phyloP scores from a whole-genome alignment of 2,797 vertebrate species.

The Mormyrops attenuatus region DNA sequence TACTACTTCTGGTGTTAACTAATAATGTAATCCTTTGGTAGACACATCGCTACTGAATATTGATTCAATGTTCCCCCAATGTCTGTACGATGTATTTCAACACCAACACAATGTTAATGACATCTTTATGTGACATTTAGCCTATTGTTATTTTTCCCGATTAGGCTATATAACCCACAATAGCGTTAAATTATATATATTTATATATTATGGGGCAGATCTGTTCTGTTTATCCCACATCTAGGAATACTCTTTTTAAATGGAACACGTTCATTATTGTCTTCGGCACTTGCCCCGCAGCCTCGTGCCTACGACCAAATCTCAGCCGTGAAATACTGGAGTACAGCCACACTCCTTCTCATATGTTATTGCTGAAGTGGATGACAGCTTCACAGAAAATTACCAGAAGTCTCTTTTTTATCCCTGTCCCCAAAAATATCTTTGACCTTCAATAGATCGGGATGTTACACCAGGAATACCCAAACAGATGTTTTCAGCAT shows the following conservation, averaged over 20 bases:
- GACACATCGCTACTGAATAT: neutral
- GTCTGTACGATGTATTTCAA: neutral
- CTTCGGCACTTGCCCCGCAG: too few relatives aligned
- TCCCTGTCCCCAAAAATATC: neutral
- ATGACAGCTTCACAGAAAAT: neutral
- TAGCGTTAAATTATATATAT: too few relatives aligned
- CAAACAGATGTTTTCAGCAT: neutral
- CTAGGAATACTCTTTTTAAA: too few relatives aligned
- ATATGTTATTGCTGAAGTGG: too few relatives aligned
- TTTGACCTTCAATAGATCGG: neutral
- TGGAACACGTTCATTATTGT: too few relatives aligned
- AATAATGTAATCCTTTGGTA: neutral
- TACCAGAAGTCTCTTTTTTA: neutral
- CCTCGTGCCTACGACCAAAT: too few relatives aligned
- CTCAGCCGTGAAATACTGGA: too few relatives aligned
- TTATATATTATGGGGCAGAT: too few relatives aligned
- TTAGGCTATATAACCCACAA: neutral
- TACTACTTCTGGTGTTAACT: neutral
- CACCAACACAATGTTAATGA: neutral
- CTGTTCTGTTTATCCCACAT: too few relatives aligned
- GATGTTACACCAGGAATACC: neutral
- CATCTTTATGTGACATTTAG: neutral
- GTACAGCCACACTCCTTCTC: too few relatives aligned
- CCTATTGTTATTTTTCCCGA: neutral
- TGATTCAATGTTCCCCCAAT: neutral